These are phyloP conservation scores for Asbolus verrucosus DNA, from an alignment of 1,140 invertebrate species.

Conservation along the genomic window DNA sequence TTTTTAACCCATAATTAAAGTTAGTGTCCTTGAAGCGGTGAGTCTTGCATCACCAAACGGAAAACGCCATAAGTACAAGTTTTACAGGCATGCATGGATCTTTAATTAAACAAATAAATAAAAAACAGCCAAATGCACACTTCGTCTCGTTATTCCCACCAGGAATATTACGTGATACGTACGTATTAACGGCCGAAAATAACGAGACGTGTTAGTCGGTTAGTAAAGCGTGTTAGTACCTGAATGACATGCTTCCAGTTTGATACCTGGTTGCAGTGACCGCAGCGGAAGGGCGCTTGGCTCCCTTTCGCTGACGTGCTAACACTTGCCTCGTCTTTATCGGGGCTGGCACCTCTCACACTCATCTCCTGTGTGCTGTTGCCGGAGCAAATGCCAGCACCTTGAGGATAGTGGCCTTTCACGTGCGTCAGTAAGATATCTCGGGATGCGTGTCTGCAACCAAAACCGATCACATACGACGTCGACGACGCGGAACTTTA, in stretches of 20 bases:
- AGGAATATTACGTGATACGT: no score
- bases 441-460: constrained; percentile 72
- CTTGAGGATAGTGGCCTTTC: constrained; percentile 70
- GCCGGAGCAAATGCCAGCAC: constrained; percentile 11
- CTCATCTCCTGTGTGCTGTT: constrained; percentile 51
- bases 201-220: constrained; percentile 42
- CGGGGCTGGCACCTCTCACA: constrained; percentile 58
- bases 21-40: constrained; percentile 4
- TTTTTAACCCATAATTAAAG: constrained; percentile 16
- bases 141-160: no score
- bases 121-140: constrained; percentile 14
- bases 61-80: no score
- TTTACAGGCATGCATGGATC: no score
- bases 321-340: constrained; percentile 65
- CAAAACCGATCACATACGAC: constrained; percentile 2
- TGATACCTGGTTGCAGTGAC: constrained; percentile 80
- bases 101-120: no score
- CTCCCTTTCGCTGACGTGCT: constrained; percentile 57
- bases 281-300: constrained; percentile 75
- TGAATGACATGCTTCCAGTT: constrained; percentile 86
- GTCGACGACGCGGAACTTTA: constrained; percentile 1
- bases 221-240: constrained; percentile 68
- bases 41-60: no score
- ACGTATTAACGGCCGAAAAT: no score
- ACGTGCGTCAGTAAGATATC: constrained; percentile 76